A percentile compares a stretch with the other conserved stretches of the same genome.
Conservation (phyloP, 2,888 invertebrate species). For the Neria commutata region DNA sequence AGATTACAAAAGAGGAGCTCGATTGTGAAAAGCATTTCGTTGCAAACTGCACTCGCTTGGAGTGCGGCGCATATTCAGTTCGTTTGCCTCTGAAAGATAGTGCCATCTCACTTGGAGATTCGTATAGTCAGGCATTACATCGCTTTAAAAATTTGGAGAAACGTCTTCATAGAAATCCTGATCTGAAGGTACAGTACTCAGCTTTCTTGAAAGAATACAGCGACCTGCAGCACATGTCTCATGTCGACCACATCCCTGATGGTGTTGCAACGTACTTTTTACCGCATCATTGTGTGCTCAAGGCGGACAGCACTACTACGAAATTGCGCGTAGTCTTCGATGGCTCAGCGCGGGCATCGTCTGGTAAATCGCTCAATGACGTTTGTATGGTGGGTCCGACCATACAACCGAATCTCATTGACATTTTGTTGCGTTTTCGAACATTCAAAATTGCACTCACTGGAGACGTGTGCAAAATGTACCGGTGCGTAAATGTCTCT, state of each 20-base stretch:
- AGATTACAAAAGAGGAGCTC: constrained; percentile 9
- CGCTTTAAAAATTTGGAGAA: constrained; percentile 16
- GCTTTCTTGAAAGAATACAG: constrained; percentile 5
- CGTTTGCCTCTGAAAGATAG: constrained; percentile 2
- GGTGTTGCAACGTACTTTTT: not conserved
- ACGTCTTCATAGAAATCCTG: constrained; percentile 5
- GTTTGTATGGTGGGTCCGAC: constrained; percentile 13
- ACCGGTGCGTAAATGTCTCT: not conserved
- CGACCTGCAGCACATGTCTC: not conserved
- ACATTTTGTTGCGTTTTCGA: constrained; percentile 21
- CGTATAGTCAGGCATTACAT: constrained; percentile 13
- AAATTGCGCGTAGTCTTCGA: constrained; percentile 12
- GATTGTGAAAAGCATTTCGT: constrained; percentile 20
- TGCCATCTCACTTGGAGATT: constrained; percentile 9
- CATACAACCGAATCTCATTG: constrained; percentile 16
- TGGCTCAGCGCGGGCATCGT: constrained; percentile 5
- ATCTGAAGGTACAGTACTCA: constrained; percentile 2
- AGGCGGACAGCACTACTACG: constrained; percentile 6
- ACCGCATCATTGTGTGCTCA: constrained; percentile 14
- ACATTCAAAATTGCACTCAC: constrained; percentile 15
- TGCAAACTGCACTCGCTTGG: constrained; percentile 1
- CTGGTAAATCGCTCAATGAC: constrained; percentile 8
- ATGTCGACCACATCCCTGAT: not conserved
- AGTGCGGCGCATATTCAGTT: constrained; percentile 19
- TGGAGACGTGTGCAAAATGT: constrained; percentile 15